These are phyloP conservation scores for Conus ventricosus DNA, from an alignment of 1,140 invertebrate genomes.

Conservation along the genomic window DNA sequence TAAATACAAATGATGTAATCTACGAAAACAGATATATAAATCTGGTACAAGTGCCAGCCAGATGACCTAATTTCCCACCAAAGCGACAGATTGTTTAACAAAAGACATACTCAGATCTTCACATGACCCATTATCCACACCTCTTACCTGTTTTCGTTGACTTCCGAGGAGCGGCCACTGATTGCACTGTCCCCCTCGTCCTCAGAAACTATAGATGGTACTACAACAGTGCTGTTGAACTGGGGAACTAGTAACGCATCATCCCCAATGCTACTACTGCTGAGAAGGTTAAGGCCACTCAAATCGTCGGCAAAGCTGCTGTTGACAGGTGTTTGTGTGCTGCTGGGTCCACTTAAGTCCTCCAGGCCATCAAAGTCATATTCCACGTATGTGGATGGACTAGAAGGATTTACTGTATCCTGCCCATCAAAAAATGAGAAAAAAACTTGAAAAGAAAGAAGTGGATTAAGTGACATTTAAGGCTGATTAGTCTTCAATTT, in stretches of 20 bases:
- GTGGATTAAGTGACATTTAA: background rate
- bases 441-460: background rate
- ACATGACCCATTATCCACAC: too few relatives aligned
- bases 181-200: conserved; percentile 57
- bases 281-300: conserved; percentile 18
- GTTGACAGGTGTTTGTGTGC: background rate
- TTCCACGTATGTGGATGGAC: conserved; percentile 38
- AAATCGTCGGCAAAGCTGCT: conserved; percentile 13
- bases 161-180: conserved; percentile 55
- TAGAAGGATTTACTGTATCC: conserved; percentile 32
- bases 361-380: conserved; percentile 41
- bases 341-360: background rate
- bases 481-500: too few relatives aligned
- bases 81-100: too few relatives aligned
- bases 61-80: too few relatives aligned
- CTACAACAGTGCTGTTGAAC: conserved; percentile 14
- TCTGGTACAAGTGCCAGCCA: too few relatives aligned
- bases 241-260: background rate
- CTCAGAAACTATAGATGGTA: conserved; percentile 43
- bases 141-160: conserved; percentile 53
- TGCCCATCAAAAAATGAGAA: background rate
- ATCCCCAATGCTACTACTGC: background rate
- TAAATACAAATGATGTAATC: too few relatives aligned
- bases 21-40: too few relatives aligned
- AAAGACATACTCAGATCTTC: too few relatives aligned